Conservation (phyloP, 2,113 vertebrate genomes). For the Chaetorhynchus papuensis region DNA sequence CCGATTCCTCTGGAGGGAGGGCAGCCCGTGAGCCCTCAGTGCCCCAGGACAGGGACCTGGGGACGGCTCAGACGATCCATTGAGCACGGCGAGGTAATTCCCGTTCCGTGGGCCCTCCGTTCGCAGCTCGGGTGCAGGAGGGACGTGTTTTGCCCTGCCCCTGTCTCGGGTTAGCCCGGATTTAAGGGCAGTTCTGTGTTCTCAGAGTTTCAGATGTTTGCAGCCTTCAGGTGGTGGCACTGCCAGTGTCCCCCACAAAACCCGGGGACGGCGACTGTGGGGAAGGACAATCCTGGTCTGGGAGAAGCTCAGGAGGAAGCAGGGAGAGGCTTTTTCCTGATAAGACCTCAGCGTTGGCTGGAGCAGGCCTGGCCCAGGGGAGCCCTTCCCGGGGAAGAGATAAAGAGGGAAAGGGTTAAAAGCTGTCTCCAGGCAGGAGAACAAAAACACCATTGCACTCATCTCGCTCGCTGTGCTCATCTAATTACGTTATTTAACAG, state of each 20-base stretch:
- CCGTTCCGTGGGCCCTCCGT: rapidly evolving
- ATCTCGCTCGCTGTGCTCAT: neutral
- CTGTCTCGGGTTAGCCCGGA: neutral
- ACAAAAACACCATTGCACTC: neutral
- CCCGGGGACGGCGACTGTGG: neutral
- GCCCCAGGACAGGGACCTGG: neutral
- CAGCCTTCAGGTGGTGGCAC: rapidly evolving
- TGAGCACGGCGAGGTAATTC: neutral
- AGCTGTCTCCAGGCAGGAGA: slow-evolving; percentile 21
- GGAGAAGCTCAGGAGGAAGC: neutral
- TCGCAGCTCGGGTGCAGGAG: neutral
- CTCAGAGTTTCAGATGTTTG: rapidly evolving
- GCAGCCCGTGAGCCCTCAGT: rapidly evolving
- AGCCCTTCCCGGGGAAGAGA: neutral
- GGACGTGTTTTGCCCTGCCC: rapidly evolving
- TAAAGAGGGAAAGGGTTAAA: slow-evolving; percentile 21
- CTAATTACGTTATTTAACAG: slow-evolving; percentile 55
- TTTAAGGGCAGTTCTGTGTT: neutral
- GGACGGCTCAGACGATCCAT: neutral
- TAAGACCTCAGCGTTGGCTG: rapidly evolving
- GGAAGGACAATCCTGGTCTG: rapidly evolving
- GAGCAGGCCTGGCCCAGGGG: rapidly evolving
- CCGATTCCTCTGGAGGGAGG: rapidly evolving
- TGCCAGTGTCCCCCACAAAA: rapidly evolving
- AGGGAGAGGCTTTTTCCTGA: neutral